These are phyloP conservation scores for Hypomesus transpacificus DNA, from an alignment of 2,113 vertebrate genomes.

Conservation along the genomic window DNA sequence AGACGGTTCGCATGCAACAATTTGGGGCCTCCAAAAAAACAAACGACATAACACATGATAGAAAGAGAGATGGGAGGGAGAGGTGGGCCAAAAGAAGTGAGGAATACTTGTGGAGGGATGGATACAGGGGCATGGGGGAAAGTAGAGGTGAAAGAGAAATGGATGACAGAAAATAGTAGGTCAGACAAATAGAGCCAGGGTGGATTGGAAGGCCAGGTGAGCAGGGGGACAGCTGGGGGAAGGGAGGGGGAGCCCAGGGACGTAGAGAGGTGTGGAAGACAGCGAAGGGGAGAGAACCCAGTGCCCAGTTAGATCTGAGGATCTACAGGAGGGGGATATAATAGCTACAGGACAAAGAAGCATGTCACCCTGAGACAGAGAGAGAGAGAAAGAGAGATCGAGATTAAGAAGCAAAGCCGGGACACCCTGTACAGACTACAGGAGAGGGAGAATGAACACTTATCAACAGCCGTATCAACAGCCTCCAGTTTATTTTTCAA, in stretches of 20 bases:
- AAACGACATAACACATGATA: constrained; percentile 53
- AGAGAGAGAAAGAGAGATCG: neutral
- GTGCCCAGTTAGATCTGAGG: constrained; percentile 21
- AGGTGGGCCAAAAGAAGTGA: neutral
- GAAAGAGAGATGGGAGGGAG: constrained; percentile 46
- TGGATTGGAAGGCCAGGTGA: no score
- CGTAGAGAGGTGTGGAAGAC: neutral
- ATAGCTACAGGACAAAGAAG: neutral
- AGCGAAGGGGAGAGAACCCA: neutral
- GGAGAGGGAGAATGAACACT: neutral
- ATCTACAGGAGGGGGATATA: constrained; percentile 29
- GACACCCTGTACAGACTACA: constrained; percentile 8
- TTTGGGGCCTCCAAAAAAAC: constrained; percentile 72
- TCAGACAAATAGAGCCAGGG: neutral
- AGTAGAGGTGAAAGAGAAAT: neutral
- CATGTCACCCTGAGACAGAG: neutral
- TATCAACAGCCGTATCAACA: neutral
- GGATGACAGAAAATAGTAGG: neutral
- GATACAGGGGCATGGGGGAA: neutral
- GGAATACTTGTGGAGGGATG: neutral
- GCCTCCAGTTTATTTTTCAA: constrained; percentile 32
- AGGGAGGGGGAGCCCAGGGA: constrained; percentile 28
- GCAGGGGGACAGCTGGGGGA: constrained; percentile 21
- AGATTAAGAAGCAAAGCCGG: constrained; percentile 1
- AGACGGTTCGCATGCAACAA: constrained; percentile 75